A percentile compares a stretch with the other conserved stretches of the same genome.
Conservation (phyloP, 2,888 invertebrate species). For the Eupithecia exiguata region DNA sequence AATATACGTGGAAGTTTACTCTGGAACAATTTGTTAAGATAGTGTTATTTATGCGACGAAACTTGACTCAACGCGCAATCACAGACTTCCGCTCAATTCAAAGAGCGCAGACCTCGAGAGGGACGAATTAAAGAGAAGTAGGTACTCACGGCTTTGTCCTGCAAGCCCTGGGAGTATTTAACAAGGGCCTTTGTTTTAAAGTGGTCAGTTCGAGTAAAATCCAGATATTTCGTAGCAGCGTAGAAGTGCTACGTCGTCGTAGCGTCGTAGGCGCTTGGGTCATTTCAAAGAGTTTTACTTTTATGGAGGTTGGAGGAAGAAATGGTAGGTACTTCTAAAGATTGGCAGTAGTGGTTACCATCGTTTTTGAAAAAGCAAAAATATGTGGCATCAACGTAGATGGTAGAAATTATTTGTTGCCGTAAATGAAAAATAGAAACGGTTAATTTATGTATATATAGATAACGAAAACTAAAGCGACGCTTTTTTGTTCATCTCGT, state of each 20-base stretch:
- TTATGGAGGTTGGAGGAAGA: not conserved
- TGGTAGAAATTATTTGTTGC: too few relatives aligned
- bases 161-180: not conserved
- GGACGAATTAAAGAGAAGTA: slow-evolving; percentile 27
- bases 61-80: slow-evolving; percentile 62
- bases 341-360: too few relatives aligned
- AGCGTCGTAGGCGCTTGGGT: not conserved
- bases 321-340: too few relatives aligned
- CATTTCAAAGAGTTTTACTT: not conserved
- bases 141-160: slow-evolving; percentile 15
- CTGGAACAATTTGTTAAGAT: slow-evolving; percentile 50
- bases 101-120: slow-evolving; percentile 35
- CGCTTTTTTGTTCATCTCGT: not conserved
- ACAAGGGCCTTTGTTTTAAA: not conserved
- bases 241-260: slow-evolving; percentile 3
- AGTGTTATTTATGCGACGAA: slow-evolving; percentile 52
- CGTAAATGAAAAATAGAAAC: not conserved
- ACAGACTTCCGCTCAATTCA: slow-evolving; percentile 60
- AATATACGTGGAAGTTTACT: slow-evolving; percentile 47
- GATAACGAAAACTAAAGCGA: not conserved
- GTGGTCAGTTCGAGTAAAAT: not conserved
- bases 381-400: not conserved
- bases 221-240: not conserved
- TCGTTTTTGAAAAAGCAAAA: not conserved
- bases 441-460: not conserved